Base-by-base conservation (phyloP, 2,888 invertebrate genomes). In the Drosophila vallismaia region DNA sequence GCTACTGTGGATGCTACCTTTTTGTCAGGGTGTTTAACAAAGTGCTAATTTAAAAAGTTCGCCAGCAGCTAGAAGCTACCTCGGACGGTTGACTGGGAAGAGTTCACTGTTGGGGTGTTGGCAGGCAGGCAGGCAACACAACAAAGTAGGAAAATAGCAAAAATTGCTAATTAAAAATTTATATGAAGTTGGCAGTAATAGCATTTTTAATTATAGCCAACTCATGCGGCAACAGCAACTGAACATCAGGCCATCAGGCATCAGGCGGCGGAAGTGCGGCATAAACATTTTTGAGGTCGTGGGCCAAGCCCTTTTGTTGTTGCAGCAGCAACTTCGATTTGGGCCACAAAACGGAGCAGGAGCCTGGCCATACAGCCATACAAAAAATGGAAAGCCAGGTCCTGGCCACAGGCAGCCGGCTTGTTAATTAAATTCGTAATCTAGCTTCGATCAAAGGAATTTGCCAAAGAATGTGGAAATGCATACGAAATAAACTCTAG, bases 131-230 rank as follows among this genome's bases (percentile, higher is more conserved):
- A 19, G 12, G 29, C 7, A 14, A 24, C 31, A 12, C 58, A 82
- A 79, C 86, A 86, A 81, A 85, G 89, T 88, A 88, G 90, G 79
- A 88, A 88, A 89, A 89, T 89, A 90, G 90, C 89, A 89, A 89
- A 89, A 90, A 89, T 89, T 89, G 86, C 90, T 90, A 90, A 90
- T 90, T 90, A 90, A 90, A 90, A 90, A 90, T 90, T 87, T 90
- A 90, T 90, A 88, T 87, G 87, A 88, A 89, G 89, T 89, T 90
- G 86, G 87, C 90, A 83, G 89, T 90, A 89, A 90, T 89, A 89
- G 88, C 90, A 90, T 89, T 90, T 88, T 90, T 90, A 90, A 90
- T 90, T 90, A 90, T 86, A 79, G 88, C 86, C 88, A 86, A 78
- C 86, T 77, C 86, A 77, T 82, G 82, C 82, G 82, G 76, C 68